Evolutionary conservation across 2,888 invertebrate species (phyloP).

Genomic region (Andrena marginata): DNA sequence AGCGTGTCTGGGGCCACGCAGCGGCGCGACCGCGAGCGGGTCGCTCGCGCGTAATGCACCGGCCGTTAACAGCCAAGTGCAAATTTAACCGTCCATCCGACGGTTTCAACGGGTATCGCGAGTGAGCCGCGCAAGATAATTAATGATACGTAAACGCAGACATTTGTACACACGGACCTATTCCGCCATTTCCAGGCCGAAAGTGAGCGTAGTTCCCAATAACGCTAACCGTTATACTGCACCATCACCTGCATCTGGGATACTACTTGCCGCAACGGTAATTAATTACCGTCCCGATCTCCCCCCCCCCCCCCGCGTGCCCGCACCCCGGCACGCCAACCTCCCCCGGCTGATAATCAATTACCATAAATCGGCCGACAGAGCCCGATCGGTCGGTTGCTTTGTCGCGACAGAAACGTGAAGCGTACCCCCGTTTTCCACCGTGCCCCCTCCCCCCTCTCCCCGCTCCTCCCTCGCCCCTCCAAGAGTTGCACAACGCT

Average conservation of each 20-base stretch:
- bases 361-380: slow-evolving; percentile 49
- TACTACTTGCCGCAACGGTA: slow-evolving; percentile 45
- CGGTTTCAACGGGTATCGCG: slow-evolving; percentile 33
- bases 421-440: slow-evolving; percentile 6
- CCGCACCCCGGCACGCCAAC: too few species aligned
- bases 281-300: slow-evolving; percentile 47
- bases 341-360: slow-evolving; percentile 45
- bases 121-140: slow-evolving; percentile 46
- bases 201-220: slow-evolving; percentile 51
- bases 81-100: slow-evolving; percentile 43
- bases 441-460: not conserved
- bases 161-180: slow-evolving; percentile 54
- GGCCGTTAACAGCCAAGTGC: slow-evolving; percentile 31
- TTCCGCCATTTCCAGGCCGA: slow-evolving; percentile 30
- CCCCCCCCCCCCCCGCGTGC: too few species aligned
- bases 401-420: not conserved
- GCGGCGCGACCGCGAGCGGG: not conserved
- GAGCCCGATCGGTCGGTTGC: not conserved
- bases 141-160: slow-evolving; percentile 60
- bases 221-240: slow-evolving; percentile 43
- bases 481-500: not conserved
- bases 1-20: not conserved
- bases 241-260: slow-evolving; percentile 35
- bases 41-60: not conserved
- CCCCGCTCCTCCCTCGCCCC: too few species aligned